These are phyloP conservation scores for Myanophis thanlyinensis DNA, from an alignment of 2,113 vertebrate species.

Conservation along the genomic window DNA sequence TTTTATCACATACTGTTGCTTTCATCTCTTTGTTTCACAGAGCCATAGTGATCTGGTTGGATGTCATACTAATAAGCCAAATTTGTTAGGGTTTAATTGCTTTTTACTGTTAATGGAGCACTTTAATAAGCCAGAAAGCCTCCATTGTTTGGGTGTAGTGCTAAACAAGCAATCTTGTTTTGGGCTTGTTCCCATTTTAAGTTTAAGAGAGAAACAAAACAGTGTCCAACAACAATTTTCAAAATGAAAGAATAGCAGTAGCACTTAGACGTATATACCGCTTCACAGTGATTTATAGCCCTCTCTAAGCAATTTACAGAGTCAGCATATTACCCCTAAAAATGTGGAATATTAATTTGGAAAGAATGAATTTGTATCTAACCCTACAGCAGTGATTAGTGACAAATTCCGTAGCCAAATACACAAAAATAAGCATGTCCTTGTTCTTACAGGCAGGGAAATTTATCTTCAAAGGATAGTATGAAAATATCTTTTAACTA, in stretches of 20 bases:
- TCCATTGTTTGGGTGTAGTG: not conserved
- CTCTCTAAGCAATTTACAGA: too few relatives aligned
- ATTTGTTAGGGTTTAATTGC: not conserved
- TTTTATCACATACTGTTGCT: not conserved
- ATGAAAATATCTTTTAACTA: not conserved
- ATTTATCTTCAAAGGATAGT: not conserved
- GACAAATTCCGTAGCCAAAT: not conserved
- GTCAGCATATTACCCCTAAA: too few relatives aligned
- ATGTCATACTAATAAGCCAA: not conserved
- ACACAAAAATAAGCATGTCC: not conserved
- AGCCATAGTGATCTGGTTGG: not conserved
- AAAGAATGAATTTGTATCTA: not conserved
- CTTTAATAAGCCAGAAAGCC: not conserved
- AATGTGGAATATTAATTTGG: not conserved
- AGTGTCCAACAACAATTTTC: not conserved
- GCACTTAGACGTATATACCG: too few relatives aligned
- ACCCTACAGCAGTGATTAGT: not conserved
- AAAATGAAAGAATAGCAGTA: not conserved
- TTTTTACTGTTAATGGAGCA: not conserved
- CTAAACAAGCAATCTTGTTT: not conserved
- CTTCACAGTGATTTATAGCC: too few relatives aligned
- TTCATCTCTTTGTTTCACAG: not conserved
- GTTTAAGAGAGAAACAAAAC: not conserved
- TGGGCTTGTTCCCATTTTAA: not conserved
- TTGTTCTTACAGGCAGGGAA: not conserved